These are phyloP conservation scores for Nansenia antarctica DNA, from an alignment of 2,113 vertebrate genomes.

Conservation along the genomic window DNA sequence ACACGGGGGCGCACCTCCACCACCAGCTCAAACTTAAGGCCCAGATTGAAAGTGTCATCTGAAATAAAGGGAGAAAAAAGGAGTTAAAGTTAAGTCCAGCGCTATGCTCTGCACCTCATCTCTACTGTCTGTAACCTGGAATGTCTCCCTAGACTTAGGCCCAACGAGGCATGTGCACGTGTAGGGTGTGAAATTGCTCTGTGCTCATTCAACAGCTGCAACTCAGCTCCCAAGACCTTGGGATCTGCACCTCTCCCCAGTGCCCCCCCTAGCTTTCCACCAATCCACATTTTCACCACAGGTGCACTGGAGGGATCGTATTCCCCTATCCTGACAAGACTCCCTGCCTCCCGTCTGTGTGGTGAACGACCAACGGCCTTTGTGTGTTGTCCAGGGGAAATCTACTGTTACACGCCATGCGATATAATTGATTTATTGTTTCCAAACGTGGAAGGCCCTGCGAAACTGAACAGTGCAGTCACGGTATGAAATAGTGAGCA, in stretches of 20 bases:
- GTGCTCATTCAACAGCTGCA: slow-evolving; percentile 45
- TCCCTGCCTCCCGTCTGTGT: slow-evolving; percentile 14
- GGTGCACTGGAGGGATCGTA: slow-evolving; percentile 32
- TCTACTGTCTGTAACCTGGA: slow-evolving; percentile 8
- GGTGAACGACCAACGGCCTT: slow-evolving; percentile 8
- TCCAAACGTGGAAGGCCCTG: slow-evolving; percentile 5
- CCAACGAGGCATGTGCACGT: slow-evolving; percentile 17
- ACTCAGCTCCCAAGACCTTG: slow-evolving; percentile 18
- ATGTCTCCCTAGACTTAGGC: slow-evolving; percentile 1
- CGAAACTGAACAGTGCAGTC: neutral
- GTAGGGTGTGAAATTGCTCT: slow-evolving; percentile 36
- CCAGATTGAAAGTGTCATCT: slow-evolving; percentile 89
- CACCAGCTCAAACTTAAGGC: slow-evolving; percentile 84
- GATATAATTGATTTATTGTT: slow-evolving; percentile 1
- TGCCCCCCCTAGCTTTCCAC: neutral
- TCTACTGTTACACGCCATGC: slow-evolving; percentile 24
- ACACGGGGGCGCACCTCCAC: slow-evolving; percentile 91
- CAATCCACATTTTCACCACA: slow-evolving; percentile 23
- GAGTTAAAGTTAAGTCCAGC: slow-evolving; percentile 11
- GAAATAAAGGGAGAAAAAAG: slow-evolving; percentile 31
- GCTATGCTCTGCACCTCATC: neutral
- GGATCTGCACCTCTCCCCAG: slow-evolving; percentile 4
- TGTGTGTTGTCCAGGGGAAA: slow-evolving; percentile 12
- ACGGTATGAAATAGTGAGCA: neutral
- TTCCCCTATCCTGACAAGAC: slow-evolving; percentile 24